Base-by-base conservation (phyloP, 2,888 invertebrate species). In the Sthenelais limicola region DNA sequence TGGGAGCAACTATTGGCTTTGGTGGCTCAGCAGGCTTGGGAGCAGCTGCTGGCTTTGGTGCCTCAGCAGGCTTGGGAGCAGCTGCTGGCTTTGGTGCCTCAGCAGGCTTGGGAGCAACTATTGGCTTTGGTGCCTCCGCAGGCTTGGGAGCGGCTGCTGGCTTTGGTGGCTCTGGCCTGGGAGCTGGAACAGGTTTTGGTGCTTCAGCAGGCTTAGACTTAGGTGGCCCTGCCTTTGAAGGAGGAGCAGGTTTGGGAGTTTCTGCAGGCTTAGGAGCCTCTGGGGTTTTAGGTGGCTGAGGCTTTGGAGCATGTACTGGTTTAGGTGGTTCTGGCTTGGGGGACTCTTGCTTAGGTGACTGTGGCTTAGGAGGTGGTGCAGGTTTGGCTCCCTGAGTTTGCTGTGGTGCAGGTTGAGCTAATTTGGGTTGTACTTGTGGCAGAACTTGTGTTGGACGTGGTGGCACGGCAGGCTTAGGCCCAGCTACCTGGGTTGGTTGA, bases 221-320 rank as follows among this genome's bases (percentile, higher is more conserved):
- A 9, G 47, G 32, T 2, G 54, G 30, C 15, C 18, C 35, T 32
- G 33, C 48, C 9, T 21, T 26, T 33, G 28, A 33, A 9, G 33
- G 33, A 52, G 32, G 51, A 4, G 69, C 35, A 18, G 47, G 48
- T 33, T 30, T 47, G 7, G 49, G 32, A 3, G 51, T 24, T 21
- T 33, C 2, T 4, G 69, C 48, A n/a, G 47, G 28, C 54, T 35
- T 33, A n/a, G 69, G 28, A 9, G 69, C 28, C 35, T 21, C 48
- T 9, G 69, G 12, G 12, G 9, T 18, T 43, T 9, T 9, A 15
- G 43, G 12, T 43, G 9, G 12, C 9, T 15, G 43, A 18, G 43
- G 43, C 18, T 43, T 43, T 18, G 9, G 12, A 43, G 43, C 43
- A 15, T 9, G 43, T 18, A 15, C 18, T 26, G 26, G 58, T 30